phyloP scores from a whole-genome alignment of 1,140 invertebrate genomes.

The Leptonema lineaticorne region DNA sequence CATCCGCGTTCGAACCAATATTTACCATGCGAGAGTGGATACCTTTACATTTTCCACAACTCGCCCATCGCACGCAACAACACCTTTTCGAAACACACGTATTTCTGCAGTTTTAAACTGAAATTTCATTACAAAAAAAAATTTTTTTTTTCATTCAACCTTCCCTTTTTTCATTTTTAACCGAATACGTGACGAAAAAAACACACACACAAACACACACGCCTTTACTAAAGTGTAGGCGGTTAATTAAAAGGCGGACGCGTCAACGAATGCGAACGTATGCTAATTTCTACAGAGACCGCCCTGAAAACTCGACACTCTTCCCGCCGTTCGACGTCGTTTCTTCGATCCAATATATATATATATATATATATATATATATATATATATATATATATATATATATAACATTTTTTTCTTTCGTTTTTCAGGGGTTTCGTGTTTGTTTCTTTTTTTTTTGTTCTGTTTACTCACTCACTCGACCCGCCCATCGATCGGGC shows the following conservation, averaged over 20 bases:
- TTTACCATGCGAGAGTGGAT: slow-evolving; percentile 16
- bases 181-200: background rate
- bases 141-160: background rate
- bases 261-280: background rate
- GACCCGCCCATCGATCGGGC: too few relatives aligned
- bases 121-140: too few relatives aligned
- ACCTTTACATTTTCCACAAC: background rate
- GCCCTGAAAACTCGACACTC: too few relatives aligned
- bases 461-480: too few relatives aligned
- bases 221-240: too few relatives aligned
- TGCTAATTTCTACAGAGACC: background rate
- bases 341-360: background rate
- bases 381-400: background rate
- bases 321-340: too few relatives aligned
- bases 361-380: background rate
- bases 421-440: too few relatives aligned
- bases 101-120: too few relatives aligned
- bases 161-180: background rate
- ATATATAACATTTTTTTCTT: background rate
- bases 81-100: background rate
- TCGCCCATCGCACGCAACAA: background rate
- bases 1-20: slow-evolving; percentile 25
- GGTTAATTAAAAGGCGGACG: background rate
- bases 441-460: too few relatives aligned
- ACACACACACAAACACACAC: background rate